Conservation (phyloP, 2,797 vertebrate species). For the Tympanoctomys barrerae region DNA sequence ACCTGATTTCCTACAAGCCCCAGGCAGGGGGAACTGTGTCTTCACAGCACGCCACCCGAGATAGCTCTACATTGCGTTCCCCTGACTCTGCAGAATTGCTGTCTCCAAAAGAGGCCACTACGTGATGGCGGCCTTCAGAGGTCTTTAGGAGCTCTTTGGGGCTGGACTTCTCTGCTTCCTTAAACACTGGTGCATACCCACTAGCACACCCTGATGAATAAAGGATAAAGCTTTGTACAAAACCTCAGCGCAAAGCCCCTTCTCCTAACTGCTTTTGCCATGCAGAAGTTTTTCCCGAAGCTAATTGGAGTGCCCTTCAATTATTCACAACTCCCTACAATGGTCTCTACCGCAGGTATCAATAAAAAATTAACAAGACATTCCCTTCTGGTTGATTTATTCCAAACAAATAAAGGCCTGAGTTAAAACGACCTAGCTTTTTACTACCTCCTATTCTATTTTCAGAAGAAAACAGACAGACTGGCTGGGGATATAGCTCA, state of each 20-base stretch:
- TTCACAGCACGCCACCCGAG: not conserved
- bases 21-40: not conserved
- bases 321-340: not conserved
- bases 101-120: conserved; percentile 26
- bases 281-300: not conserved
- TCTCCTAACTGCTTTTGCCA: not conserved
- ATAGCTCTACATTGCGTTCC: not conserved
- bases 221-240: not conserved
- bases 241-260: not conserved
- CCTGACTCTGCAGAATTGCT: not conserved
- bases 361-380: not conserved
- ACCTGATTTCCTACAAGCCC: conserved; percentile 55
- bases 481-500: too few relatives aligned
- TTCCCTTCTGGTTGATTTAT: not conserved
- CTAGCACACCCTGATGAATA: not conserved
- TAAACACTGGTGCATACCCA: not conserved
- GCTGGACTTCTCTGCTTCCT: not conserved
- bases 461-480: not conserved
- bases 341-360: not conserved
- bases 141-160: not conserved
- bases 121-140: not conserved
- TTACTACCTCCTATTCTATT: not conserved
- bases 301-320: not conserved
- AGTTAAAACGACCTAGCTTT: not conserved
- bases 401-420: conserved; percentile 9